phyloP scores from a whole-genome alignment of 2,888 invertebrate species.

The Teinopalpus imperialis region DNA sequence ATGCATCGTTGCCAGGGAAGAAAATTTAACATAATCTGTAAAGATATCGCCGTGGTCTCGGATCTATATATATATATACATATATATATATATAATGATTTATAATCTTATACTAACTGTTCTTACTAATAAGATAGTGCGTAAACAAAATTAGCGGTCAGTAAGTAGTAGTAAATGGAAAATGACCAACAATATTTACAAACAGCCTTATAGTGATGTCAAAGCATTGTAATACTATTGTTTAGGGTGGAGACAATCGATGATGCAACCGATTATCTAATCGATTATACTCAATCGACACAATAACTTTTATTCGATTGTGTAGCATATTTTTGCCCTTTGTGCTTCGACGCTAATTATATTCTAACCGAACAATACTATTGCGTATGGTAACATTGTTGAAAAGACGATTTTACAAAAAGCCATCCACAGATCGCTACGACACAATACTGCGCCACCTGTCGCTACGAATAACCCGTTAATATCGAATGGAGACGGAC shows the following conservation, averaged over 20 bases:
- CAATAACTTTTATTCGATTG: slow-evolving; percentile 23
- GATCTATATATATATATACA: too few species aligned
- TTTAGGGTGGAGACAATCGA: slow-evolving; percentile 53
- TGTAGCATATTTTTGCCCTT: slow-evolving; percentile 21
- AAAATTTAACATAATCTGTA: too few species aligned
- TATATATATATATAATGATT: too few species aligned
- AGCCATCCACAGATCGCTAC: too few species aligned
- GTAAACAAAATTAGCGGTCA: slow-evolving; percentile 17
- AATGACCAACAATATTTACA: slow-evolving; percentile 45
- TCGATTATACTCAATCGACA: slow-evolving; percentile 24
- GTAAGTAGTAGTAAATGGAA: slow-evolving; percentile 8
- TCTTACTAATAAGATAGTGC: too few species aligned
- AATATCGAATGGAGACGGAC: too few species aligned
- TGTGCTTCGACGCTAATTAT: slow-evolving; percentile 8
- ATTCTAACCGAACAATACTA: background rate
- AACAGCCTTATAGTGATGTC: slow-evolving; percentile 37
- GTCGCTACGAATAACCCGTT: too few species aligned
- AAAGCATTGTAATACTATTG: slow-evolving; percentile 41
- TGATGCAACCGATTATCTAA: slow-evolving; percentile 63
- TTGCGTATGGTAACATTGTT: background rate
- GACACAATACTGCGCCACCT: too few species aligned
- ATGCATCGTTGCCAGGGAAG: too few species aligned
- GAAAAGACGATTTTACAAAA: too few species aligned
- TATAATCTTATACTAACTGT: too few species aligned
- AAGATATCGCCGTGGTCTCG: too few species aligned